Evolutionary conservation across 2,797 vertebrate genomes (phyloP).

Genomic region (Eptatretus atami): DNA sequence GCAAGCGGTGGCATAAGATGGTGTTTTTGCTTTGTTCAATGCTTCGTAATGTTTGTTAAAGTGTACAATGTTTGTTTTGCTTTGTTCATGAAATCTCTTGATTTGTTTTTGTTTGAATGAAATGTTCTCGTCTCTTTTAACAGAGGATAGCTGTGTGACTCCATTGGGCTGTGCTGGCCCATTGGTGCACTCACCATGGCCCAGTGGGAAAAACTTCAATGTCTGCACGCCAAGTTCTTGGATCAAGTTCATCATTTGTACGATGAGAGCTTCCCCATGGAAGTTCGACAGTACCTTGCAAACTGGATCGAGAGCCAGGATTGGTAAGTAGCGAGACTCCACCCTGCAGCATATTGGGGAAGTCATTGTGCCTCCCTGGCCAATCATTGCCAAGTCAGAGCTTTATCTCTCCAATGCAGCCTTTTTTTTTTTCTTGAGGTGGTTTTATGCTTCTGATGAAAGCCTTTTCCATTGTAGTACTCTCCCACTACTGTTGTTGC

Average conservation of each 20-base stretch:
- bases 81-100: not conserved
- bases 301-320: conserved; percentile 75
- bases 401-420: too few species aligned
- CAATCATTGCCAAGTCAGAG: too few species aligned
- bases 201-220: conserved; percentile 85
- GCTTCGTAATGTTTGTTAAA: too few species aligned
- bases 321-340: conserved; percentile 24
- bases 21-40: not conserved
- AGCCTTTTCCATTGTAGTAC: too few species aligned
- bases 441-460: too few species aligned
- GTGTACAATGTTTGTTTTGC: not conserved
- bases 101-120: not conserved
- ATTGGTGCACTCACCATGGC: conserved; percentile 29
- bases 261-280: conserved; percentile 87
- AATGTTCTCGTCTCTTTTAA: not conserved
- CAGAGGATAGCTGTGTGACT: too few species aligned
- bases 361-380: too few species aligned
- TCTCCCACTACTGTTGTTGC: too few species aligned
- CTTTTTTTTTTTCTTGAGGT: too few species aligned
- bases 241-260: conserved; percentile 85
- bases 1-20: not conserved
- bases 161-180: not conserved
- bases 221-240: conserved; percentile 56
- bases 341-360: too few species aligned
- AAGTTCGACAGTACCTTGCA: conserved; percentile 57